These are phyloP conservation scores for Salminus brasiliensis DNA, from an alignment of 2,113 vertebrate genomes.

Conservation along the genomic window DNA sequence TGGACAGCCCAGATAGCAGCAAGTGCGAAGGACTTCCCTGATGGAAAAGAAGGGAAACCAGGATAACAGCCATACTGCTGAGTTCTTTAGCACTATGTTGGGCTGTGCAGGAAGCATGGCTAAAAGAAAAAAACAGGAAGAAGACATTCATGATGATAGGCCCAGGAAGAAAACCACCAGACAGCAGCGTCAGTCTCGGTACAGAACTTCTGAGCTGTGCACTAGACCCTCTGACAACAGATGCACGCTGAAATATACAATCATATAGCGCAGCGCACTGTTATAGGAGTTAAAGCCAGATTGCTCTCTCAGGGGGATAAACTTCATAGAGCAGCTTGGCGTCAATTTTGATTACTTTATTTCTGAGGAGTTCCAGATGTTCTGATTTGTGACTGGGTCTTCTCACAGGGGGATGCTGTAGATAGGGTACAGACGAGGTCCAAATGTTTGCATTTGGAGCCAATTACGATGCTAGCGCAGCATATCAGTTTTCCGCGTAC, in stretches of 20 bases:
- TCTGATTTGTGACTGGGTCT: constrained; percentile 56
- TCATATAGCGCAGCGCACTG: constrained; percentile 51
- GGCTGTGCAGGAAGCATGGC: constrained; percentile 16
- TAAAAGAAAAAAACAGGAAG: constrained; percentile 12
- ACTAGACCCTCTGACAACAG: constrained; percentile 65
- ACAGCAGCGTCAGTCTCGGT: constrained; percentile 61
- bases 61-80: constrained; percentile 28
- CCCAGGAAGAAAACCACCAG: constrained; percentile 59
- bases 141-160: constrained; percentile 37
- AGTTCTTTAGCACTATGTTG: constrained; percentile 31
- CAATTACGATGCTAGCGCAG: constrained; percentile 53
- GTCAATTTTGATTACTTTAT: constrained; percentile 74
- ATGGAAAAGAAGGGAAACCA: constrained; percentile 14
- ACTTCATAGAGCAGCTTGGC: constrained; percentile 68
- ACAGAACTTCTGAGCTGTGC: constrained; percentile 56
- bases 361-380: constrained; percentile 77
- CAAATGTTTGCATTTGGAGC: constrained; percentile 65
- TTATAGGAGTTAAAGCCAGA: constrained; percentile 59
- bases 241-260: constrained; percentile 61
- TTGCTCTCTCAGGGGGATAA: constrained; percentile 65
- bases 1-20: constrained; percentile 31
- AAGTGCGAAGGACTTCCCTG: constrained; percentile 34
- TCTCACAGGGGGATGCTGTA: constrained; percentile 37
- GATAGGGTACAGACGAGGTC: constrained; percentile 47
- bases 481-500: constrained; percentile 42